These are phyloP conservation scores for Lutraria lutraria DNA, from an alignment of 2,888 invertebrate genomes.

Conservation along the genomic window DNA sequence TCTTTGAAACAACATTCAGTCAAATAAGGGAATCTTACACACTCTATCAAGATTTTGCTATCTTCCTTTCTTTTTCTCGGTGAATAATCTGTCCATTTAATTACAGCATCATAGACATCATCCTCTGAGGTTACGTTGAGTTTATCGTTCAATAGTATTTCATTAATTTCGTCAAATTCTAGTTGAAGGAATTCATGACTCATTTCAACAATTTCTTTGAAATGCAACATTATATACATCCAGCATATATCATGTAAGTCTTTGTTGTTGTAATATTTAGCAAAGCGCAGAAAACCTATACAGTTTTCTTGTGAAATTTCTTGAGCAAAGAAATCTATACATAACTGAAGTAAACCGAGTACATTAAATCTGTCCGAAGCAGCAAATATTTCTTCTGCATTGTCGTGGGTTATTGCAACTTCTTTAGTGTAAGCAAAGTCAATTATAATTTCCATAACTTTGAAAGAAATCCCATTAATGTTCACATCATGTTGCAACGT, in stretches of 20 bases:
- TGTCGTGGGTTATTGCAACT: conserved; percentile 90
- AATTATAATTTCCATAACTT: conserved; percentile 74
- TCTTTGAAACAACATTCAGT: conserved; percentile 66
- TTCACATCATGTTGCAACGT: conserved; percentile 69
- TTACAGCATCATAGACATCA: conserved; percentile 74
- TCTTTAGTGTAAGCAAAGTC: conserved; percentile 92
- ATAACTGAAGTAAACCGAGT: conserved; percentile 92
- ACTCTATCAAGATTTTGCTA: conserved; percentile 89
- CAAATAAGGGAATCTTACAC: conserved; percentile 75
- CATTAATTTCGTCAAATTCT: conserved; percentile 85
- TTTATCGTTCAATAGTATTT: conserved; percentile 89
- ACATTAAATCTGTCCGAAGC: conserved; percentile 92
- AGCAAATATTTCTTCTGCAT: conserved; percentile 91
- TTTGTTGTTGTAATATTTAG: conserved; percentile 91
- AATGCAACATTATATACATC: conserved; percentile 89
- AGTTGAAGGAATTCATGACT: conserved; percentile 87
- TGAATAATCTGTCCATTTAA: conserved; percentile 90
- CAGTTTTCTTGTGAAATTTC: conserved; percentile 92
- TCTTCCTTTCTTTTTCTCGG: conserved; percentile 91
- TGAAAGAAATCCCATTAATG: conserved; percentile 74
- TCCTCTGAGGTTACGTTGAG: conserved; percentile 91
- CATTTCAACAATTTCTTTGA: conserved; percentile 73
- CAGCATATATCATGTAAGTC: conserved; percentile 91
- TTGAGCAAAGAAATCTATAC: conserved; percentile 91
- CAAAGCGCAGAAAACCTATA: conserved; percentile 94